These are phyloP conservation scores for Champsocephalus esox DNA, from an alignment of 2,797 vertebrate species.

Conservation along the genomic window DNA sequence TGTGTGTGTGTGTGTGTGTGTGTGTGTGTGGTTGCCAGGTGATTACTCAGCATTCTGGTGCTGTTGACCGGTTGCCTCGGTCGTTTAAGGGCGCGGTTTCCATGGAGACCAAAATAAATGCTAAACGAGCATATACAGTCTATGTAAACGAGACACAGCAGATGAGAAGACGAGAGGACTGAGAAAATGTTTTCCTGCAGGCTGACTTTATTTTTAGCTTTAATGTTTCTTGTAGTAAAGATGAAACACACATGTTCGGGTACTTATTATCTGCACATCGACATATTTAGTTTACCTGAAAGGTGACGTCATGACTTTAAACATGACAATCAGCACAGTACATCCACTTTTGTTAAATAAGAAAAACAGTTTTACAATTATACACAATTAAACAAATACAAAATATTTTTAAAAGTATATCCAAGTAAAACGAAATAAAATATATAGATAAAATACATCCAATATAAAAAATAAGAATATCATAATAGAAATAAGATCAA, in stretches of 20 bases:
- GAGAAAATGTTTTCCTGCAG: too few species aligned
- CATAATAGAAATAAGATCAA: background rate
- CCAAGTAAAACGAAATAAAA: background rate
- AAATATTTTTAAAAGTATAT: too few species aligned
- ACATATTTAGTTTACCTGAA: too few species aligned
- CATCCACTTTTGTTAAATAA: too few species aligned
- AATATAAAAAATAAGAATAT: background rate
- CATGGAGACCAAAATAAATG: conserved; percentile 47
- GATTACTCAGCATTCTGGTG: conserved; percentile 52
- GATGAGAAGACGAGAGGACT: background rate
- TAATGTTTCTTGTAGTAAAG: too few species aligned
- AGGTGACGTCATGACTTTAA: too few species aligned
- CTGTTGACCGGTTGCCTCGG: conserved; percentile 41
- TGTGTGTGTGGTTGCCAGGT: conserved; percentile 20
- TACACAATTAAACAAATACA: too few species aligned
- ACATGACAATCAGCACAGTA: too few species aligned
- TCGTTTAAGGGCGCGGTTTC: conserved; percentile 54
- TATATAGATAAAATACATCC: background rate
- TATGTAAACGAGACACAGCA: conserved; percentile 32
- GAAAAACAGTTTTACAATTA: too few species aligned
- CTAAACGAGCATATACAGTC: conserved; percentile 16
- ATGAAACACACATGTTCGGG: too few species aligned
- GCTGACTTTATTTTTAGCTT: too few species aligned
- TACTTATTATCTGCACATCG: too few species aligned
- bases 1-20: conserved; percentile 6